These are phyloP conservation scores for Atherinosoma microstoma DNA, from an alignment of 2,797 vertebrate genomes.

Conservation along the genomic window DNA sequence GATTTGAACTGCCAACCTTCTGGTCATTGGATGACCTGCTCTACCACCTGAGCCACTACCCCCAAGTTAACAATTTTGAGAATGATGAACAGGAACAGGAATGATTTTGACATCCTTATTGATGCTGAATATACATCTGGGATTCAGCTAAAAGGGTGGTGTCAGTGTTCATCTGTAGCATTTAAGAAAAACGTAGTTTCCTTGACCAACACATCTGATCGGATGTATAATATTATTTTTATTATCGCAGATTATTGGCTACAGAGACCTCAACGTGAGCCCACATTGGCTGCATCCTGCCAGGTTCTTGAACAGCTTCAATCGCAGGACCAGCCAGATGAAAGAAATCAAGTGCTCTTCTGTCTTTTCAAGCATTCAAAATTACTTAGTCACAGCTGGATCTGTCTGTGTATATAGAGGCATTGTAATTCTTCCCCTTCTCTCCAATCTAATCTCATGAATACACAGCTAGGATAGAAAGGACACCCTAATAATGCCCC, in stretches of 20 bases:
- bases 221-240: neutral
- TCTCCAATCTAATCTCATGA: constrained; percentile 63
- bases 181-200: too few species aligned
- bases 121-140: too few species aligned
- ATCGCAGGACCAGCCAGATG: constrained; percentile 23
- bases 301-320: constrained; percentile 23
- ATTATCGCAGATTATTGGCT: neutral
- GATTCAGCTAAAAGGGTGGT: too few species aligned
- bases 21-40: too few species aligned
- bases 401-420: constrained; percentile 16
- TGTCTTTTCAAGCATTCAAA: constrained; percentile 39
- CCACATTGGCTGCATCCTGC: neutral
- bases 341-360: constrained; percentile 43
- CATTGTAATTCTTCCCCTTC: constrained; percentile 54
- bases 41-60: too few species aligned
- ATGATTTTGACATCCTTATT: too few species aligned
- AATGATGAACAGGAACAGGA: too few species aligned
- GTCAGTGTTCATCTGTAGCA: too few species aligned
- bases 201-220: too few species aligned
- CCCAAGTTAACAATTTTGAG: too few species aligned
- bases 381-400: constrained; percentile 26
- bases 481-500: constrained; percentile 58
- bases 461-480: constrained; percentile 60
- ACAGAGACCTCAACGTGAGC: too few species aligned
- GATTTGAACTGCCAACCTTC: too few species aligned